Percentiles rank a stretch among this genome's conserved stretches.
Evolutionary conservation across 2,888 invertebrate species (phyloP).

Genomic region (Chromoteleia sp.): DNA sequence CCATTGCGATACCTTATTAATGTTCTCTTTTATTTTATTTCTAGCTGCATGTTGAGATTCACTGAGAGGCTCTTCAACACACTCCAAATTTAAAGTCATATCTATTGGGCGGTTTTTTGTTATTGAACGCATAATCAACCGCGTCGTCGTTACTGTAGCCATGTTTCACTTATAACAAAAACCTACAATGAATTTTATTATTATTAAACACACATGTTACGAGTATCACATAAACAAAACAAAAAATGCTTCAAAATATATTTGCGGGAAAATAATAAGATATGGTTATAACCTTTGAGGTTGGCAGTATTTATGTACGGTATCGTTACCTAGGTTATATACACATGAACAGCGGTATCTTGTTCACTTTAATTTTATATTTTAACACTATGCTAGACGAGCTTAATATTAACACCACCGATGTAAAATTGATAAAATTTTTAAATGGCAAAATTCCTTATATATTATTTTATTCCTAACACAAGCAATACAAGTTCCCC

Average conservation of each 20-base stretch:
- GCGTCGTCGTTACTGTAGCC: constrained; percentile 73
- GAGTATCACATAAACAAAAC: not conserved
- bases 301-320: not conserved
- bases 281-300: not conserved
- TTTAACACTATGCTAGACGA: too few species aligned
- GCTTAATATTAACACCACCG: too few species aligned
- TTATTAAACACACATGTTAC: not conserved
- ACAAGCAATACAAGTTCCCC: too few species aligned
- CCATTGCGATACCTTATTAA: constrained; percentile 50
- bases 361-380: too few species aligned
- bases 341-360: too few species aligned
- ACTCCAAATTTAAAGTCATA: constrained; percentile 84
- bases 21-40: constrained; percentile 73
- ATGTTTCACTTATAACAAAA: constrained; percentile 60
- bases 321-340: not conserved
- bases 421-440: too few species aligned
- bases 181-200: constrained; percentile 12
- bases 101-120: constrained; percentile 76
- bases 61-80: constrained; percentile 84
- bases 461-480: too few species aligned
- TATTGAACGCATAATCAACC: constrained; percentile 76
- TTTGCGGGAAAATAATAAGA: constrained; percentile 12
- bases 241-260: constrained; percentile 1
- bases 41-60: constrained; percentile 82
- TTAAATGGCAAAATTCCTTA: too few species aligned